phyloP scores from a whole-genome alignment of 2,888 invertebrate species.

The Cephus nigrinus region DNA sequence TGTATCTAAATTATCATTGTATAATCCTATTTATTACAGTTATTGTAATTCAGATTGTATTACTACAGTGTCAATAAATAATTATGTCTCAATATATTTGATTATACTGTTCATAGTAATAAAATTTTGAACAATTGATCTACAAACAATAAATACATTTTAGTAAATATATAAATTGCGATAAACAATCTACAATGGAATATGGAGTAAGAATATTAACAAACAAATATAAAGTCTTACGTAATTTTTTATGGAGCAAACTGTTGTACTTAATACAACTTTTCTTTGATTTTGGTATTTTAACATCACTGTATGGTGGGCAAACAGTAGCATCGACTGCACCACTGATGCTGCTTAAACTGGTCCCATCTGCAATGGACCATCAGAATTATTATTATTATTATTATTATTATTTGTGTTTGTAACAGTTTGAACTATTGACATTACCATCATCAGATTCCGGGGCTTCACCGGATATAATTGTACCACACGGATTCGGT shows the following conservation, averaged over 20 bases:
- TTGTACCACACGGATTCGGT: constrained; percentile 55
- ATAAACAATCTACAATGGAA: constrained; percentile 1
- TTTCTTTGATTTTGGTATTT: constrained; percentile 48
- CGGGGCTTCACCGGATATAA: constrained; percentile 61
- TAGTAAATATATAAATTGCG: constrained; percentile 4
- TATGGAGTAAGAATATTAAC: neutral
- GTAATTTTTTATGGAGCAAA: constrained; percentile 61
- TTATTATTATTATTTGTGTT: neutral
- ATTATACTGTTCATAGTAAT: neutral
- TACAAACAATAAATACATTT: neutral
- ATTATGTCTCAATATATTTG: neutral
- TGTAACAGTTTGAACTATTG: constrained; percentile 3
- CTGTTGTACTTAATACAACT: constrained; percentile 61
- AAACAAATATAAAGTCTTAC: constrained; percentile 38
- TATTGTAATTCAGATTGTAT: constrained; percentile 40
- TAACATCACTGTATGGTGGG: constrained; percentile 51
- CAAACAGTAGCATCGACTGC: constrained; percentile 56
- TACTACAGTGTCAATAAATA: constrained; percentile 42
- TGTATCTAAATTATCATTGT: constrained; percentile 23
- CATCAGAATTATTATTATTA: neutral
- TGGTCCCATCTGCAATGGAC: constrained; percentile 46
- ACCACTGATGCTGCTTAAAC: constrained; percentile 56
- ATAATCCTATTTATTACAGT: constrained; percentile 39
- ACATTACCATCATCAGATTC: constrained; percentile 61
- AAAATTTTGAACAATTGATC: neutral